Evolutionary conservation across 2,888 invertebrate genomes (phyloP).

Genomic region (Lypha dubia): DNA sequence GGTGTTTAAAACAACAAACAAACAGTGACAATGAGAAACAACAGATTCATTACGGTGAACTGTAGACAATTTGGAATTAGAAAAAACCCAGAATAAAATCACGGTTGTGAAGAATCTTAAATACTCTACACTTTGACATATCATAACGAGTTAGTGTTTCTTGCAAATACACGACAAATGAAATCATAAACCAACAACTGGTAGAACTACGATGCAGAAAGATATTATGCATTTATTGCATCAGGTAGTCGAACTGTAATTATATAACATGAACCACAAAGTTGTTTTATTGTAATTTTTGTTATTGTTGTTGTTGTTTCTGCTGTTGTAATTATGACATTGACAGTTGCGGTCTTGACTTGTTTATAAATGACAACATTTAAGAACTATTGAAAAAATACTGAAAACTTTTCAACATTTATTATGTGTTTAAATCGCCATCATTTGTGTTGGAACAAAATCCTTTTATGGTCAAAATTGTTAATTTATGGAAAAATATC

Average conservation of each 20-base stretch:
- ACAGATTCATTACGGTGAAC: background rate
- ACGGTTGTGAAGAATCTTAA: background rate
- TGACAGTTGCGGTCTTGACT: conserved; percentile 69
- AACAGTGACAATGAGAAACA: conserved; percentile 9
- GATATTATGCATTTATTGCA: background rate
- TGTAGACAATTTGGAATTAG: conserved; percentile 58
- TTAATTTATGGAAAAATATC: conserved; percentile 16
- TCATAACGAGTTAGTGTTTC: too few relatives aligned
- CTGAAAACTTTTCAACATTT: conserved; percentile 38
- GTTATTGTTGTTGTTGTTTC: conserved; percentile 27
- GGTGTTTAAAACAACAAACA: conserved; percentile 47
- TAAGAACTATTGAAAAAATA: conserved; percentile 42
- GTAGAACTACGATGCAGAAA: conserved; percentile 12
- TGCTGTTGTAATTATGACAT: conserved; percentile 62
- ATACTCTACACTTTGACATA: background rate
- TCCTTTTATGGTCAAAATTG: conserved; percentile 47
- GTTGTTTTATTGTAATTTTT: conserved; percentile 49
- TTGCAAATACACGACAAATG: background rate
- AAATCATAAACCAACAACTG: background rate
- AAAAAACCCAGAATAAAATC: background rate
- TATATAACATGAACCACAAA: conserved; percentile 65
- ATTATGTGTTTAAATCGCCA: background rate
- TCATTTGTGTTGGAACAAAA: background rate
- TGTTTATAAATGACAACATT: conserved; percentile 36
- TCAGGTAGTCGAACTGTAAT: conserved; percentile 52